Evolutionary conservation across 2,888 invertebrate genomes (phyloP).

Genomic region (Balanococcus diminutus): DNA sequence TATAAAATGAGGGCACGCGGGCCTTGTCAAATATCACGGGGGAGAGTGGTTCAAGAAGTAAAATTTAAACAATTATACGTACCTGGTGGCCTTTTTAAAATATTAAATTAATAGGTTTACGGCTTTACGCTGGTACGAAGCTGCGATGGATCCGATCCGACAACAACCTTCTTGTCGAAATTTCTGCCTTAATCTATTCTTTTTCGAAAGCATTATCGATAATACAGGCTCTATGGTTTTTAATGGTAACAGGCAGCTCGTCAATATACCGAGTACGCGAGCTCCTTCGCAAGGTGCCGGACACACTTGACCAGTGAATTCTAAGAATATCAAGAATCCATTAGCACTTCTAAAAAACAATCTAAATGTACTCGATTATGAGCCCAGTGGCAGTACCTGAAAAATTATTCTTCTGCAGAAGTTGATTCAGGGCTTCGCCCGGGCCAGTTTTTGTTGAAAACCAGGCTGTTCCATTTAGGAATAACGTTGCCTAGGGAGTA

Average conservation of each 20-base stretch:
- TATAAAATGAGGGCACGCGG: no score
- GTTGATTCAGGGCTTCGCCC: constrained; percentile 90
- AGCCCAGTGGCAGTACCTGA: no score
- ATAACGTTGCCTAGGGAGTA: constrained; percentile 98
- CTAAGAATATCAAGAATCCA: constrained; percentile 61
- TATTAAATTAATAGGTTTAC: no score
- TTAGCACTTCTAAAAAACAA: background rate
- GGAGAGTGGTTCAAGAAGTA: no score
- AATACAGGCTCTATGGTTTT: constrained; percentile 98
- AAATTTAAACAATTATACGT: no score
- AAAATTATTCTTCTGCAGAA: constrained; percentile 98
- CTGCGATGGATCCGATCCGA: constrained; percentile 97
- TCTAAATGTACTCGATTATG: no score
- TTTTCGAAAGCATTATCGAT: constrained; percentile 97
- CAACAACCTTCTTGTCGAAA: constrained; percentile 76
- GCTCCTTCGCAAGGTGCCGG: constrained; percentile 99
- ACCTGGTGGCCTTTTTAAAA: no score
- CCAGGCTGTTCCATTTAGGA: constrained; percentile 97
- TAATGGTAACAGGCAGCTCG: constrained; percentile 96
- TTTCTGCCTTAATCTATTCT: constrained; percentile 89
- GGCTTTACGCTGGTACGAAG: constrained; percentile 96
- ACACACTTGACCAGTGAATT: constrained; percentile 91
- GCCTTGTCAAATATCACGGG: no score
- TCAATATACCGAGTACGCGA: constrained; percentile 95
- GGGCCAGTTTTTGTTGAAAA: constrained; percentile 93